phyloP scores from a whole-genome alignment of 2,113 vertebrate genomes.

The Microcebus griseorufus region DNA sequence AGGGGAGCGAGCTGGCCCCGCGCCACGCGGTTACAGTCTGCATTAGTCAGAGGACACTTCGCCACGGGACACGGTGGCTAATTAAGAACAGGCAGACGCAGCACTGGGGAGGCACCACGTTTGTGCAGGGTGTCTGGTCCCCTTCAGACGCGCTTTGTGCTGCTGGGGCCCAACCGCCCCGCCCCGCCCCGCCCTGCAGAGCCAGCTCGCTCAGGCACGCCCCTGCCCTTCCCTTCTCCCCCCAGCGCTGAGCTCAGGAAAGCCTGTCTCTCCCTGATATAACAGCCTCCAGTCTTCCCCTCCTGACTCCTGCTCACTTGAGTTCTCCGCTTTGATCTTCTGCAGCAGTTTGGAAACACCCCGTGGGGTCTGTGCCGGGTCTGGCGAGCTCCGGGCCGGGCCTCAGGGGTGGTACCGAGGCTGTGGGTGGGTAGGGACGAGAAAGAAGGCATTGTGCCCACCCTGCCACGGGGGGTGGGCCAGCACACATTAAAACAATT shows the following conservation, averaged over 20 bases:
- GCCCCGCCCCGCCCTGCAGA: not conserved
- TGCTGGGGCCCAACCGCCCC: too few relatives aligned
- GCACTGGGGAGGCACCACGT: not conserved
- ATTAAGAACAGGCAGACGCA: not conserved
- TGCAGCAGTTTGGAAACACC: not conserved
- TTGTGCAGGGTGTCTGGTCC: not conserved
- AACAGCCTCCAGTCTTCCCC: not conserved
- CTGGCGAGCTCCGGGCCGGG: not conserved
- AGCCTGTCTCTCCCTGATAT: not conserved
- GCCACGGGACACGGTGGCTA: not conserved
- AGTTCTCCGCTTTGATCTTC: not conserved
- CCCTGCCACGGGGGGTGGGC: rapidly evolving
- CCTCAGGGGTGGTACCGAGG: not conserved
- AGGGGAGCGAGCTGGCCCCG: not conserved
- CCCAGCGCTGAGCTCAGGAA: not conserved
- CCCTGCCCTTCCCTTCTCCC: not conserved
- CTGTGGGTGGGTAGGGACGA: not conserved
- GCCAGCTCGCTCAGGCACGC: not conserved
- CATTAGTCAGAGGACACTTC: not conserved
- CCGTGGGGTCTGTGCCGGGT: not conserved
- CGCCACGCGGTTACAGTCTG: not conserved
- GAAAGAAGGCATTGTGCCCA: not conserved
- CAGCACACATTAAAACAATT: not conserved
- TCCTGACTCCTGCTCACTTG: not conserved
- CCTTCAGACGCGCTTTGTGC: not conserved